These are phyloP conservation scores for Acanthisitta chloris DNA, from an alignment of 2,113 vertebrate genomes.

Conservation along the genomic window DNA sequence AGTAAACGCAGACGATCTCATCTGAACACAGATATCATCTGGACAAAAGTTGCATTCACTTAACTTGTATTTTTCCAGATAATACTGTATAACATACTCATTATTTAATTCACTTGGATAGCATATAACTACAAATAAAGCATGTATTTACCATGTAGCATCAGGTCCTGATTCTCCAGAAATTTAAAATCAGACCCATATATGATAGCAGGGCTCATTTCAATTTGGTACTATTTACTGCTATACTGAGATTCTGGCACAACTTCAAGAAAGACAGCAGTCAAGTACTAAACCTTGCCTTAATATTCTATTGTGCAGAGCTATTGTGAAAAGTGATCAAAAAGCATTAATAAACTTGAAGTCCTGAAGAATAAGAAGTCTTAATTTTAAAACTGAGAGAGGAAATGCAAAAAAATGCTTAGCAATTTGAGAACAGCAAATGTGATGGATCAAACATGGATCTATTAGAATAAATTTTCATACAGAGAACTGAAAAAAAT, in stretches of 20 bases:
- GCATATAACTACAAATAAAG: neutral
- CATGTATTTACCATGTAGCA: neutral
- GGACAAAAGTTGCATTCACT: neutral
- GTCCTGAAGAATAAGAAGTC: neutral
- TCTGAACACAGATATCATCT: neutral
- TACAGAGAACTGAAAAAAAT: neutral
- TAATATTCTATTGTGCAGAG: neutral
- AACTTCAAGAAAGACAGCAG: neutral
- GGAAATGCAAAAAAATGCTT: neutral
- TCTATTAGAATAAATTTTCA: slow-evolving; percentile 18
- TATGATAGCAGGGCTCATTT: neutral
- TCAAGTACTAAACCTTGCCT: neutral
- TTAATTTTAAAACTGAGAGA: neutral
- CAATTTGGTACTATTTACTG: neutral
- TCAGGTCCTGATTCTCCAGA: neutral
- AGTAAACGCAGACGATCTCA: neutral
- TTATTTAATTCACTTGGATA: neutral
- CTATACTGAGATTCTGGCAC: neutral
- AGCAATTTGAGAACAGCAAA: neutral
- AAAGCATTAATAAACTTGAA: neutral
- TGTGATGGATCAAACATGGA: neutral
- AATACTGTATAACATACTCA: neutral
- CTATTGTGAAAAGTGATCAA: neutral
- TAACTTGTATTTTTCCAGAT: neutral
- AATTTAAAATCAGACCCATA: neutral